Evolutionary conservation across 2,888 invertebrate genomes (phyloP), one percentile per base, ranked within the genome.

Genomic region (Cantharis rufa): DNA sequence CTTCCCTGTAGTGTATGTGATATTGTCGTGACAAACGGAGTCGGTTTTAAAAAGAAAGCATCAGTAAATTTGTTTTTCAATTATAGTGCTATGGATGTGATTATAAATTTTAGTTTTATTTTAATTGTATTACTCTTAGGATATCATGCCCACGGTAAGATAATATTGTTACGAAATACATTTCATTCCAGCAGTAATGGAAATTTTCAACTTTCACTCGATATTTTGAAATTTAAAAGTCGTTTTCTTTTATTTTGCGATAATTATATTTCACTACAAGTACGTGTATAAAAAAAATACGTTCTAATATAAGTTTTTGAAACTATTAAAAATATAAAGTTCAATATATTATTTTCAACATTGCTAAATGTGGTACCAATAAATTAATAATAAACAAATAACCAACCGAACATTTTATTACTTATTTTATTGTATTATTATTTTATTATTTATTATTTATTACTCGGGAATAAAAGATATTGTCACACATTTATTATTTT

Each of bases 61-160:
- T 21, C 24, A 72, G 24, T 66, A 66, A 24, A 16, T 62, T 61
- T 32, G 28, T 16, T 32, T 72, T 32, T n/a, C 15, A 71, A 28
- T 71, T 63, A 66, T 66, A 16, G 28, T 71, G 66, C 21, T 72
- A 72, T 72, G 72, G 72, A 72, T 64, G 66, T 72, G 66, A 21
- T 66, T 21, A 24, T 21, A 3, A 66, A 24, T 32, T 21, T 66
- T 64, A 15, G 48, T 66, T 66, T 66, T 48, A 48, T 16, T 13
- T 48, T n/a, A 21, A 48, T 48, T 48, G 4, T 21, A 48, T 72
- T 72, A 15, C 66, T 72, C 48, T 48, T 72, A 48, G 72, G 72
- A 72, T 72, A 72, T 66, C 15, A 48, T 13, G n/a, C 16, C 15
- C 1, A 66, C n/a, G 72, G 72, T 72, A 18, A 66, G 72, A 32